phyloP scores from a whole-genome alignment of 2,113 vertebrate species.

The Thryonomys swinderianus region DNA sequence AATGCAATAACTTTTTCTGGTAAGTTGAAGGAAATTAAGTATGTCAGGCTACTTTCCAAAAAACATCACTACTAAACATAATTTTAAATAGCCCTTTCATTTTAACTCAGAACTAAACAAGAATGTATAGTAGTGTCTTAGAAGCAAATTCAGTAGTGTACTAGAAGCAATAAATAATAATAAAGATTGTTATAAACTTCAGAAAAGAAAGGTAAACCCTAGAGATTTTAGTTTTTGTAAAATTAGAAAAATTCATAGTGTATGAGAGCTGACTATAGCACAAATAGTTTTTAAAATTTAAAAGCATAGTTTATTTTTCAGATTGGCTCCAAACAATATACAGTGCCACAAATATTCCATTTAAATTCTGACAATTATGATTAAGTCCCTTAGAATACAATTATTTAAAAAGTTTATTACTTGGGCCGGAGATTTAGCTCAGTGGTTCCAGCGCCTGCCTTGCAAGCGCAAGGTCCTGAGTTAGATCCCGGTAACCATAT shows the following conservation, averaged over 20 bases:
- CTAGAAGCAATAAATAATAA: no score
- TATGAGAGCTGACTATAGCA: background rate
- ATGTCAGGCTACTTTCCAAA: background rate
- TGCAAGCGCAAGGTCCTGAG: no score
- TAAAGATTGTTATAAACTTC: background rate
- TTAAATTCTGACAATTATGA: conserved; percentile 20
- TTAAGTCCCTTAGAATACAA: conserved; percentile 16
- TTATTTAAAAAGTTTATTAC: background rate
- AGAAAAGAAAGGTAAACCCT: background rate
- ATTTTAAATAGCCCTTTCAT: background rate
- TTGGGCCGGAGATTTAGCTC: no score
- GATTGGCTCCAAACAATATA: background rate
- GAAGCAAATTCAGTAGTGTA: no score
- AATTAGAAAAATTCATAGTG: background rate
- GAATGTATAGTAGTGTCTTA: background rate
- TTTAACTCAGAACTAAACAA: background rate
- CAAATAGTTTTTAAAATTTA: background rate
- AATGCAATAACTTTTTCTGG: background rate
- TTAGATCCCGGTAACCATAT: no score
- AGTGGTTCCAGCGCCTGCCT: no score
- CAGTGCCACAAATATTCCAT: background rate
- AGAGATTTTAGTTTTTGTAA: background rate
- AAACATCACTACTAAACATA: background rate
- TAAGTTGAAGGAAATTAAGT: conserved; percentile 22
- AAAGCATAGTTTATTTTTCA: background rate